These are phyloP conservation scores for Phenacoccus solenopsis DNA, from an alignment of 1,140 invertebrate genomes.

Conservation along the genomic window DNA sequence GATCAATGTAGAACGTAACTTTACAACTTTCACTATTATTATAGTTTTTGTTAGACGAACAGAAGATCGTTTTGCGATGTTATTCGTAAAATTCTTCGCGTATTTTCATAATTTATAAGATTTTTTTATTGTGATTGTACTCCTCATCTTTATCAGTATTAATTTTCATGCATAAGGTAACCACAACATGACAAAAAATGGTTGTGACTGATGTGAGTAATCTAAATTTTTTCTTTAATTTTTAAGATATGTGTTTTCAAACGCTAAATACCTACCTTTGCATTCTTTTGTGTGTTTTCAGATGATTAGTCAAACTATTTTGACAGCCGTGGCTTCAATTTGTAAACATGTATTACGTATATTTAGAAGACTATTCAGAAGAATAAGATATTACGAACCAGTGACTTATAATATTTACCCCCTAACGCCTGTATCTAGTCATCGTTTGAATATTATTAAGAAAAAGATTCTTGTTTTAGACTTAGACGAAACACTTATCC, in stretches of 20 bases:
- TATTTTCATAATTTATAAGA: no score
- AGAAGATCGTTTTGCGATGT: not conserved
- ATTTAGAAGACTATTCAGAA: not conserved
- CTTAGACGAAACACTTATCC: conserved; percentile 11
- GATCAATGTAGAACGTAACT: not conserved
- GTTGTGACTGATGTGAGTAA: not conserved
- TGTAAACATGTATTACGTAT: not conserved
- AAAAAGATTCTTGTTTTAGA: conserved; percentile 9
- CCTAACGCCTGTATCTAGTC: conserved; percentile 1
- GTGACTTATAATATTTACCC: not conserved
- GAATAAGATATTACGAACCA: conserved; percentile 10
- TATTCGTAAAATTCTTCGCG: not conserved
- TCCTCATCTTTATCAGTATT: no score
- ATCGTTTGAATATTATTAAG: not conserved
- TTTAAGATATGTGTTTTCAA: no score
- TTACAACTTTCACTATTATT: not conserved
- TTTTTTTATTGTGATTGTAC: no score
- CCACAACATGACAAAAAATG: not conserved
- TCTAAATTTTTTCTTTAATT: no score
- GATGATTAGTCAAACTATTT: conserved; percentile 5
- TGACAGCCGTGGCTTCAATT: not conserved
- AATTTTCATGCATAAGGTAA: no score
- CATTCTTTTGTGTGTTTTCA: not conserved
- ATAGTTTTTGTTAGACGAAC: not conserved
- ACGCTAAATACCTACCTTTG: no score